A percentile compares a stretch with the other conserved stretches of the same genome.
phyloP scores from a whole-genome alignment of 2,113 vertebrate genomes.

The Phrynocephalus versicolor region DNA sequence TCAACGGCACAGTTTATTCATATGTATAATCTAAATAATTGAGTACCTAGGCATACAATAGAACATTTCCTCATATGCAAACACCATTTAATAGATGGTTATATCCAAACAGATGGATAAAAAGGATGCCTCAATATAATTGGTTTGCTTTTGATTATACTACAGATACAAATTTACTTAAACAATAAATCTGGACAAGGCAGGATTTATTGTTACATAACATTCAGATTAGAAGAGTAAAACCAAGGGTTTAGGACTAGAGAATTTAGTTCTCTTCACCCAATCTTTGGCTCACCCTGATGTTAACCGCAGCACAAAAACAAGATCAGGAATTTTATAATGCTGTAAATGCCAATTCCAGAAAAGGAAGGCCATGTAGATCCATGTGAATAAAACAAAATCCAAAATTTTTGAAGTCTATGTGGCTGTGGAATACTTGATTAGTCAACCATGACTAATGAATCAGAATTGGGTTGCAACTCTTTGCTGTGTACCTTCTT shows the following conservation, averaged over 20 bases:
- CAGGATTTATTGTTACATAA: conserved; percentile 67
- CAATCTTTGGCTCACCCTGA: conserved; percentile 56
- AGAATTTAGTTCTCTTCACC: conserved; percentile 38
- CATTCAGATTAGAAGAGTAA: conserved; percentile 59
- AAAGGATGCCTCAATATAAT: conserved; percentile 77
- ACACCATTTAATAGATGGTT: conserved; percentile 78
- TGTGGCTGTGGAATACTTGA: neutral
- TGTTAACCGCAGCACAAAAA: conserved; percentile 35
- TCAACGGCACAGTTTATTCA: conserved; percentile 77
- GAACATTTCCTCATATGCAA: conserved; percentile 77
- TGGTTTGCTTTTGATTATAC: conserved; percentile 83
- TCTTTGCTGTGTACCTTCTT: no score
- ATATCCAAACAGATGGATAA: conserved; percentile 80
- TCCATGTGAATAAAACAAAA: no score
- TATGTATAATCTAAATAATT: conserved; percentile 85
- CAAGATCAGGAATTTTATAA: neutral
- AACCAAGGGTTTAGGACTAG: conserved; percentile 51
- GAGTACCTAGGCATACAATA: conserved; percentile 78
- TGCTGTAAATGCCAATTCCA: neutral
- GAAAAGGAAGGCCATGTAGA: no score
- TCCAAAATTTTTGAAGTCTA: neutral
- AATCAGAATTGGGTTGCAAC: neutral
- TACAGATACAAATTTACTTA: conserved; percentile 77
- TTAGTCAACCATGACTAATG: neutral
- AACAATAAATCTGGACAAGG: conserved; percentile 71